These are phyloP conservation scores for Alethe castanea DNA, from an alignment of 2,113 vertebrate genomes.

Conservation along the genomic window DNA sequence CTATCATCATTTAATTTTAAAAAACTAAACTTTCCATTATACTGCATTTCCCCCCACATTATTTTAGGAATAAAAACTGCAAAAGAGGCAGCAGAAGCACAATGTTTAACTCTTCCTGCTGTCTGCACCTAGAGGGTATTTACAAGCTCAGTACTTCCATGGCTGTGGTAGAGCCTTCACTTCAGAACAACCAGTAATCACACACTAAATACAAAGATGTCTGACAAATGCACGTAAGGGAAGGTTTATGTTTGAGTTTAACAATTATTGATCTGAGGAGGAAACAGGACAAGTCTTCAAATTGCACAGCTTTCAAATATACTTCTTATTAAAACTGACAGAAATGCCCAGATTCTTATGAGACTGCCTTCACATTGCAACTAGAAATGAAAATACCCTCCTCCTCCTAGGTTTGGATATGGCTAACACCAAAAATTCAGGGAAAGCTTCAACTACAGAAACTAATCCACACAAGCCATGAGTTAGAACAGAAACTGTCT, in stretches of 20 bases:
- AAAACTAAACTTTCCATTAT: neutral
- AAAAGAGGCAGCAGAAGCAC: neutral
- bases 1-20: neutral
- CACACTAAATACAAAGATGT: neutral
- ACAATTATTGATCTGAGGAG: neutral
- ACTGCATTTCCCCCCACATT: neutral
- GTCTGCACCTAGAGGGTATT: neutral
- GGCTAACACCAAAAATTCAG: neutral
- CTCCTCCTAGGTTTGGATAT: neutral
- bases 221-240: neutral
- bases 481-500: neutral
- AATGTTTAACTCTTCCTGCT: neutral
- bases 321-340: neutral
- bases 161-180: neutral
- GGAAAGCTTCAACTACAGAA: neutral
- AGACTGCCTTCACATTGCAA: neutral
- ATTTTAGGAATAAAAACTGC: neutral
- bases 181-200: neutral
- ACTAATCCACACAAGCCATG: neutral
- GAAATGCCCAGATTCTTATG: neutral
- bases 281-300: neutral
- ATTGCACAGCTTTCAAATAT: neutral
- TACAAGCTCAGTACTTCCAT: neutral
- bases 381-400: neutral
- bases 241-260: neutral